These are phyloP conservation scores for Smittia sp. DNA, from an alignment of 2,888 invertebrate genomes.

Conservation along the genomic window DNA sequence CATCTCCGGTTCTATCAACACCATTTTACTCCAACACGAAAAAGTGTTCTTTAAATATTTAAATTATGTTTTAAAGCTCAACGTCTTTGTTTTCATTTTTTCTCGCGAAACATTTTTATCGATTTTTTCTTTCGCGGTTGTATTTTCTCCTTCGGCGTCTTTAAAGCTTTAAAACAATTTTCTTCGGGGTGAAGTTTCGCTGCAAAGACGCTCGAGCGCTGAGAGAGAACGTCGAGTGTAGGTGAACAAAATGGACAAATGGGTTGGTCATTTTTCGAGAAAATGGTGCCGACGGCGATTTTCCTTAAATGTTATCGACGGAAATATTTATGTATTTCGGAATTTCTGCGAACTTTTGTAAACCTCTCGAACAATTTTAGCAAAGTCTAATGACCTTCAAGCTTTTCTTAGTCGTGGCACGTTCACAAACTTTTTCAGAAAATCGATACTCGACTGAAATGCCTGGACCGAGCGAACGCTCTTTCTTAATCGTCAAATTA, in stretches of 20 bases:
- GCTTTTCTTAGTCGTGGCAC: no score
- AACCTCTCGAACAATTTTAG: no score
- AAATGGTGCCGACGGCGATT: constrained; percentile 32
- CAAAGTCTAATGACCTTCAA: no score
- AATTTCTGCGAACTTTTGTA: no score
- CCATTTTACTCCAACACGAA: constrained; percentile 36
- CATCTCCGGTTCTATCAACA: constrained; percentile 33
- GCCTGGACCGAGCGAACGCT: no score
- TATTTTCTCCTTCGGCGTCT: constrained; percentile 23
- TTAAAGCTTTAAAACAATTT: constrained; percentile 27
- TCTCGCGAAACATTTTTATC: constrained; percentile 40
- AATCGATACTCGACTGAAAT: no score
- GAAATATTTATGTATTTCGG: no score
- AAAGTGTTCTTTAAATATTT: constrained; percentile 41
- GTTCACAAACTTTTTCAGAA: no score
- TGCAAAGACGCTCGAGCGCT: background rate
- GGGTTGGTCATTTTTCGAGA: constrained; percentile 10
- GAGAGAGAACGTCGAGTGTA: background rate
- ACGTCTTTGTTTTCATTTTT: constrained; percentile 40
- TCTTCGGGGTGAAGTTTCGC: background rate
- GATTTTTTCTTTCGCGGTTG: constrained; percentile 34
- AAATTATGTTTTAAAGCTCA: constrained; percentile 41
- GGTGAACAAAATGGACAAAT: constrained; percentile 36
- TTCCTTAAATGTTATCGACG: background rate
- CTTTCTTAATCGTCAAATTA: no score